Base-by-base conservation (phyloP, 2,797 vertebrate species). In the Ctenopoma multispine region DNA sequence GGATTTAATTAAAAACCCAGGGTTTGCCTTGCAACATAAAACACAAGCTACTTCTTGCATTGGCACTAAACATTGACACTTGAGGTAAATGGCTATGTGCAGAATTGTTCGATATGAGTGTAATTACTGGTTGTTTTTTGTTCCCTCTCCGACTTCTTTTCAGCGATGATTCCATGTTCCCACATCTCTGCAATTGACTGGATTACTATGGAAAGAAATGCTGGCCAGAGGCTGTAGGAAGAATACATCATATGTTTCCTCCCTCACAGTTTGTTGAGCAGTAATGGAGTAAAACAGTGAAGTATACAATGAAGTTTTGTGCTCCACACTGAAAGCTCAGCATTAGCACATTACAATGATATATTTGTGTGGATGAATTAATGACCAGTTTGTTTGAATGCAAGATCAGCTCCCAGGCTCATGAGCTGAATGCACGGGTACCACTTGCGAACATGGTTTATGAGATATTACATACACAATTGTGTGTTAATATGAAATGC, bases 381-480 rank as follows among this genome's bases (percentile, higher is more conserved):
- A 80, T 68, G 56, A 81, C 64, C n/a, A n/a, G n/a, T n/a, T 63
- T 64, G 58, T 84, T 48, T 68, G 65, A 79, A 63, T 58, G 67
- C 6, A 24, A 56, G 53, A 69, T 66, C 64, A 48, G 65, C 69
- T 84, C 66, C 62, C 68, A 72, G 75, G 63, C 76, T 66, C 3
- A 11, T 38, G 14, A 57, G 55, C 44, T 21, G 36, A 64, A 36
- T n/a, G 49, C 63, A 51, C 23, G 38, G 1, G 50, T 47, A 60
- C 47, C 55, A 68, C 80, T 77, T 77, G 53, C 63, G 31, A 76
- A 69, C 66, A 74, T 53, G 63, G 23, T 73, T 84, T 63, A 79
- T 82, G 44, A 67, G 75, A 79, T 58, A 20, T 49, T 71, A 62
- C 59, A 78, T 56, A 15, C 27, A 17, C 51, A 55, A 56, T 15